Evolutionary conservation across 2,797 vertebrate species (phyloP), one percentile per base, ranked within the genome.

Genomic region (Clarias laeviceps): DNA sequence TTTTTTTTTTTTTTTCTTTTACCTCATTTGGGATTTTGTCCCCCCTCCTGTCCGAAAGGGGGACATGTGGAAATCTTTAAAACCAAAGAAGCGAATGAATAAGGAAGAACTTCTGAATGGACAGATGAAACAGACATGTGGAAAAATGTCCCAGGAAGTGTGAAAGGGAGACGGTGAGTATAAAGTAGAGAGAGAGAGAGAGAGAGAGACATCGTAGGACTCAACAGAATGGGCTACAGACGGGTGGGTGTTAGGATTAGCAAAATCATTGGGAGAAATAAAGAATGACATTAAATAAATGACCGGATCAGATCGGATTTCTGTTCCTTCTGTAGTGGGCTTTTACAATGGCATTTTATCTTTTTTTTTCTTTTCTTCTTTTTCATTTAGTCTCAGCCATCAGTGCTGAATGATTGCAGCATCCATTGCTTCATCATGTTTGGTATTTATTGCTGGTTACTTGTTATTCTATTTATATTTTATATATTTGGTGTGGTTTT

Each of bases 161-260:
- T 50, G 65, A 86, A 78, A 66, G 62, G 45, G 37, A 85, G 74
- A 85, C 83, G 82, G 78, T 54, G 45, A 74, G 45, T 50, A 32
- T 57, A 11, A 76, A 76, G 73, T 29, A 74, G 65, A 37, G 77
- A 90, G 89, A 84, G 87, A 89, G 88, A 87, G 87, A 74, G 87
- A 90, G 91, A 72, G 86, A 88, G 88, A 91, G 89, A 89, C 87
- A 92, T 89, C 90, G 88, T 91, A 86, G 92, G 90, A 90, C 90
- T 90, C 89, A 84, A 91, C 90, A 93, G 90, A 91, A 50, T 50
- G 45, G 91, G 90, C 90, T 92, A 92, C 91, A 91, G 92, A 57
- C 92, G 89, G 90, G 92, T 89, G 88, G 86, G 90, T 93, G 91
- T 90, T 85, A 83, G 74, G 54, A 77, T 59, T 77, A 24, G 74